Percentiles rank a stretch among this genome's conserved stretches.
phyloP scores from a whole-genome alignment of 2,797 vertebrate species.

The Coilia nasus region DNA sequence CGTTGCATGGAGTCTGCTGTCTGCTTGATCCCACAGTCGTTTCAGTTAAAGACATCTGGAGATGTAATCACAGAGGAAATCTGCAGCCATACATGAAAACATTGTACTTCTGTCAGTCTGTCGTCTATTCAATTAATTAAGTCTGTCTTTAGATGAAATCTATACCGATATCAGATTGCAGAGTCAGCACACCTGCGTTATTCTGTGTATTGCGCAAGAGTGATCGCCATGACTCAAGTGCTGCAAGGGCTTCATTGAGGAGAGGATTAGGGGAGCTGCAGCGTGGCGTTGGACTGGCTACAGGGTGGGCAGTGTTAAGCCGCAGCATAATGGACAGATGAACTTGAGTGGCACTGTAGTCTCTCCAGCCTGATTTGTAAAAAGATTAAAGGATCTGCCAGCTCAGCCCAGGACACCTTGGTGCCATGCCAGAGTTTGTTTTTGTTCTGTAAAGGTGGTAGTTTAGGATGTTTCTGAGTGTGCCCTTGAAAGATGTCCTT shows the following conservation, averaged over 20 bases:
- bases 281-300: not conserved
- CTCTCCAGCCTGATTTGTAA: slow-evolving; percentile 8
- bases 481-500: not conserved
- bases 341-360: not conserved
- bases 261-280: not conserved
- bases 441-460: not conserved
- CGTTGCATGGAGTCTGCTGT: not conserved
- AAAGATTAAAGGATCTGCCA: not conserved
- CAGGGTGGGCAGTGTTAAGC: not conserved
- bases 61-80: not conserved
- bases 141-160: not conserved
- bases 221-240: not conserved
- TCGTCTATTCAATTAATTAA: not conserved
- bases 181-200: slow-evolving; percentile 27
- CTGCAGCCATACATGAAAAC: not conserved
- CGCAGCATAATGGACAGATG: slow-evolving; percentile 27
- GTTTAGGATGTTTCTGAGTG: not conserved
- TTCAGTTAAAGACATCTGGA: not conserved
- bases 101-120: not conserved
- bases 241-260: not conserved
- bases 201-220: not conserved
- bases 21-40: not conserved
- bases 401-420: not conserved
- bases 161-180: not conserved
- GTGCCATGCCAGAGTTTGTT: not conserved